phyloP scores from a whole-genome alignment of 2,888 invertebrate species.

The Fragum whitleyi region DNA sequence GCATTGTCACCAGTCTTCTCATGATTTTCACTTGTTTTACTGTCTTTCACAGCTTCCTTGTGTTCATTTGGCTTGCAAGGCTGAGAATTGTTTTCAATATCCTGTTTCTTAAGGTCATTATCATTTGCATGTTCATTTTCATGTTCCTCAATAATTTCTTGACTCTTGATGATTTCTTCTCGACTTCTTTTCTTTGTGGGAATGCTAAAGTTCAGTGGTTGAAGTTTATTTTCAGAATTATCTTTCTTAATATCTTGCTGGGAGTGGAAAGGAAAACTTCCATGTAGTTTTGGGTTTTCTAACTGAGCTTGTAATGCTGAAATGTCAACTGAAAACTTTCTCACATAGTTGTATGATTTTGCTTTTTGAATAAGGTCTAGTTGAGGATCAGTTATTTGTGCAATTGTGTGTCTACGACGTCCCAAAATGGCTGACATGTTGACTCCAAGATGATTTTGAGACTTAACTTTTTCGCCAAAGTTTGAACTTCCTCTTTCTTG shows the following conservation, averaged over 20 bases:
- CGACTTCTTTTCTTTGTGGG: constrained; percentile 52
- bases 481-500: constrained; percentile 33
- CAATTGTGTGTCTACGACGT: constrained; percentile 79
- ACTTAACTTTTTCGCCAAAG: constrained; percentile 56
- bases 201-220: constrained; percentile 36
- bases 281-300: constrained; percentile 83
- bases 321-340: constrained; percentile 84
- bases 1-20: background rate
- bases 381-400: constrained; percentile 77
- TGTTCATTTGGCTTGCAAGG: background rate
- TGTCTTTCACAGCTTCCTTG: background rate
- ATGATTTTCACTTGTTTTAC: background rate
- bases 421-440: constrained; percentile 80
- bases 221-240: constrained; percentile 27
- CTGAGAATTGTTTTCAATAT: constrained; percentile 1
- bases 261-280: constrained; percentile 74
- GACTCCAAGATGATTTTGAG: constrained; percentile 72
- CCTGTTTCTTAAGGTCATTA: constrained; percentile 31
- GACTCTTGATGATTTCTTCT: constrained; percentile 60
- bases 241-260: constrained; percentile 70
- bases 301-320: constrained; percentile 83
- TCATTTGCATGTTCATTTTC: constrained; percentile 53
- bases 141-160: constrained; percentile 56
- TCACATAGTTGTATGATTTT: constrained; percentile 82
- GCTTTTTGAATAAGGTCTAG: constrained; percentile 71